phyloP scores from a whole-genome alignment of 2,797 vertebrate species.

The Pangasius djambal region DNA sequence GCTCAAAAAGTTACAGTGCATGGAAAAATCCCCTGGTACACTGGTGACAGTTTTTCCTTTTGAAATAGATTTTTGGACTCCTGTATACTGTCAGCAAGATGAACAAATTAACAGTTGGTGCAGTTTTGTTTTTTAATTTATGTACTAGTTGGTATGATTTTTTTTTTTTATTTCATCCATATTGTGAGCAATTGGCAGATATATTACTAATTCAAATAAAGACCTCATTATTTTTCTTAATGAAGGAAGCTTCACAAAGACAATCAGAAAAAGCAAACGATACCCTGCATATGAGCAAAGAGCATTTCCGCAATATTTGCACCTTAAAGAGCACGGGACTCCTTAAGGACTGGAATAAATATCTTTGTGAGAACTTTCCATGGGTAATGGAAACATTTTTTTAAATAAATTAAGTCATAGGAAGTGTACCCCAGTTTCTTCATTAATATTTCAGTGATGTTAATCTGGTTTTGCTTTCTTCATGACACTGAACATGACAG shows the following conservation, averaged over 20 bases:
- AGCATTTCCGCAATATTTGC: not conserved
- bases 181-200: not conserved
- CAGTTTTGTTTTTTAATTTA: not conserved
- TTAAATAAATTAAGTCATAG: not conserved
- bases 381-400: not conserved
- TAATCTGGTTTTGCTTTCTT: not conserved
- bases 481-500: not conserved
- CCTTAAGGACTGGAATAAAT: not conserved
- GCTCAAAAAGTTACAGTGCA: not conserved
- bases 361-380: not conserved
- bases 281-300: not conserved
- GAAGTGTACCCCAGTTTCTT: not conserved
- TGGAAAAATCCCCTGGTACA: not conserved
- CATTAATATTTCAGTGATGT: not conserved
- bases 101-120: not conserved
- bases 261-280: not conserved
- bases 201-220: not conserved
- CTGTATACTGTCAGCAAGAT: not conserved
- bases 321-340: not conserved
- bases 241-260: constrained; percentile 2
- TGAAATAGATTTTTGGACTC: not conserved
- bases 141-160: not conserved
- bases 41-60: constrained; percentile 9
- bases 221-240: not conserved
- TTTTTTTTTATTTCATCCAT: not conserved